Base-by-base conservation (phyloP, 2,113 vertebrate genomes). In the Hyaena hyaena region DNA sequence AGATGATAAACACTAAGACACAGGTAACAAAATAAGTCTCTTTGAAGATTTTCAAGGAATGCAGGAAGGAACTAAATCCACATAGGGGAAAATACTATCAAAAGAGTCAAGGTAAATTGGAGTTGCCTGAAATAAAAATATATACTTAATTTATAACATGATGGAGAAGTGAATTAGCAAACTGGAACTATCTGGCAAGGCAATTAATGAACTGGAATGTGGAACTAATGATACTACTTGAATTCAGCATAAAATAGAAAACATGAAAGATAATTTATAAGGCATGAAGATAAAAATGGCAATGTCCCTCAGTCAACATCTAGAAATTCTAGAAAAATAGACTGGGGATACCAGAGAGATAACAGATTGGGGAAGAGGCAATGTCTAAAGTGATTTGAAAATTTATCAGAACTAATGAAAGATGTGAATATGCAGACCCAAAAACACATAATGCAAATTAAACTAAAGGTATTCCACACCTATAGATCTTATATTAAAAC, bases 51-150 rank as follows among this genome's bases (percentile, higher is more conserved):
- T 7, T 48, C 48, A 66, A 39, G n/a, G n/a, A 3, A 33, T n/a
- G 35, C 1, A 39, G 55, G 45, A 77, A 80, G 53, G 31, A 88
- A 82, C 7, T n/a, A 81, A 82, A 45, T 8, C 23, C 31, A 82
- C 55, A 43, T 3, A 63, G 35, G 15, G 10, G 65, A 76, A 82
- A 94, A 45, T 5, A 24, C 31, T n/a, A 83, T 65, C 17, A 48
- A 79, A 87, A 71, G 12, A 84, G 35, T 39, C 1, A 66, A 91
- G 76, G 15, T n/a, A 84, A 73, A 69, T 12, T 82, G 3, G 28
- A 83, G 90, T 95, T 65, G 92, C 43, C 48, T 88, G 48, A 95
- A 82, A 66, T 68, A 69, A 92, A 92, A 87, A 69, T 45, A 58
- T 12, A 83, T 16, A 55, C 1, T 76, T 9, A 94, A 68, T 69